Evolutionary conservation across 2,888 invertebrate genomes (phyloP), one percentile per base, ranked within the genome.

Genomic region (Apodemia hepburni): DNA sequence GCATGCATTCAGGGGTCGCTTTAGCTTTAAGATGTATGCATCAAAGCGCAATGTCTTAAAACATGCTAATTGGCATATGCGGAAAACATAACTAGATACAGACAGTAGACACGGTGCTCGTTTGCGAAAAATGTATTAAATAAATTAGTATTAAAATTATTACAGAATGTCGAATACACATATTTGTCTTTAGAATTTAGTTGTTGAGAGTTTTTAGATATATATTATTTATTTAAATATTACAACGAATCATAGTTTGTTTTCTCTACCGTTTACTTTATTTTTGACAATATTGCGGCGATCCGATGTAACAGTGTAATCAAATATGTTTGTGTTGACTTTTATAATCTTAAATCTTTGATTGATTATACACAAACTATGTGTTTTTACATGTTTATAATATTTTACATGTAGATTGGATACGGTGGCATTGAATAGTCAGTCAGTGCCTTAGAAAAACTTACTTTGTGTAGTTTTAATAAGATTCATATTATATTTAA

Each of bases 181-280:
- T 65, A 68, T 69, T 68, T 69, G 69, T 66, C 69, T 60, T 71
- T 86, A 85, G 80, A 66, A 68, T 75, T 78, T 84, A 85, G 79
- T 85, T 81, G 88, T 89, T 89, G 86, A 88, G 84, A 82, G 82
- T 89, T 88, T 75, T 82, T 85, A 87, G 85, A 83, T 85, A 83
- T 85, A 70, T 84, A 86, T 85, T 88, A 84, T 85, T 87, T 87
- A 79, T 77, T 75, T 82, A 49, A 81, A 77, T 83, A 81, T 78
- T 81, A 81, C 87, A 87, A 85, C 87, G 87, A 88, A 87, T 80
- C 80, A 78, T 79, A 68, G 68, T 71, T 71, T 73, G 69, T 70
- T 69, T 71, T 75, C 72, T 74, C 70, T 71, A 70, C 77, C 75
- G 73, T 78, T 74, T 78, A 79, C 73, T 73, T 75, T 73, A 71